These are phyloP conservation scores for Diaphora mendica DNA, from an alignment of 2,888 invertebrate species.

Conservation along the genomic window DNA sequence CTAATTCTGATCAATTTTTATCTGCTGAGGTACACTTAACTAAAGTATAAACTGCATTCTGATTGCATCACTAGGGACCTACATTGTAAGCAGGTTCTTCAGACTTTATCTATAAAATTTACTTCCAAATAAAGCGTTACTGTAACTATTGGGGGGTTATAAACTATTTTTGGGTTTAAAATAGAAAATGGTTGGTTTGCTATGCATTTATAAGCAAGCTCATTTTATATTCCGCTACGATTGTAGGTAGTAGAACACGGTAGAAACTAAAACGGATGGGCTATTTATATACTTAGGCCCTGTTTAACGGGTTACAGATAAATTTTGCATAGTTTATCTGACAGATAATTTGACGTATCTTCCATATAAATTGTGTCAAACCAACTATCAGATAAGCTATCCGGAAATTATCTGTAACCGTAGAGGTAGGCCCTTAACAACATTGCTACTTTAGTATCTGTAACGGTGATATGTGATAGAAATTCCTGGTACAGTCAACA, in stretches of 20 bases:
- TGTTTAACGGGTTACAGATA: no score
- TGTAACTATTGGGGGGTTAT: not conserved
- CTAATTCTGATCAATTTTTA: not conserved
- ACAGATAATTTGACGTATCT: no score
- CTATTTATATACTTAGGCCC: not conserved
- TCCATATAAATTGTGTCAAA: no score
- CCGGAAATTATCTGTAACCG: no score
- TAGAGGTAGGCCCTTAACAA: no score
- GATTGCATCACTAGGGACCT: not conserved
- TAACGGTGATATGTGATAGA: not conserved
- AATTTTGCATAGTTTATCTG: no score
- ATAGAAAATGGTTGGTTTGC: no score
- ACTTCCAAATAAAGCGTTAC: no score
- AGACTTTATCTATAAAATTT: not conserved
- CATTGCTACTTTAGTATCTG: not conserved
- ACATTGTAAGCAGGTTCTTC: not conserved
- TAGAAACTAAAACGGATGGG: not conserved
- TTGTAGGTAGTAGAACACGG: not conserved
- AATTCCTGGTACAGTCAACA: not conserved
- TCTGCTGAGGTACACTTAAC: not conserved
- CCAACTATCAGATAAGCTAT: no score
- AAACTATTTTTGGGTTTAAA: not conserved
- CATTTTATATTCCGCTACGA: no score
- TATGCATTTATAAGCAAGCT: no score
- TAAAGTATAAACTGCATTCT: not conserved